Base-by-base conservation (phyloP, 2,888 invertebrate species). In the Nasonovia ribisnigri region DNA sequence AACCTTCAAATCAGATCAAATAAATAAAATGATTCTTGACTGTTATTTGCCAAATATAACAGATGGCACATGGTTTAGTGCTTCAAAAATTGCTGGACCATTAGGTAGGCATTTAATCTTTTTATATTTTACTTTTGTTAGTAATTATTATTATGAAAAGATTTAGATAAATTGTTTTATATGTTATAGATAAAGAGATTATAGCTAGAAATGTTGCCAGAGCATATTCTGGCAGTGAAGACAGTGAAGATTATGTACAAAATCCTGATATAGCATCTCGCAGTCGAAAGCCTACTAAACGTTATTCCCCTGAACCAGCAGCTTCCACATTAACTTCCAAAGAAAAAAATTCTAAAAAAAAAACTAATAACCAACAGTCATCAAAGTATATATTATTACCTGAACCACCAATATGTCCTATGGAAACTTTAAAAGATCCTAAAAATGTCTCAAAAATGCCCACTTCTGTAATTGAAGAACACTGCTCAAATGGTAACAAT, bases 331-430 rank as follows among this genome's bases (percentile, higher is more conserved):
- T 57, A 57, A 57, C 57, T 57, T 57, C 57, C 26, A 57, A 57
- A 77, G n/a, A 77, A 77, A 77, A 77, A 77, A 77, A 77, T 77
- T 77, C 77, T 36, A 77, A 77, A 77, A 36, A 77, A 77, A 77
- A 36, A 36, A 77, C 77, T 36, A 36, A 77, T 77, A 36, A 36
- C 11, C 77, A 77, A 77, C 77, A 36, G 36, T 36, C 77, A 77
- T 57, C 57, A 57, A 57, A 57, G 57, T 57, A 57, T 57, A 57
- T 57, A 26, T 26, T 26, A 77, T 36, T 77, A 57, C 77, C 77
- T 36, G 13, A 36, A 77, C 77, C 77, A 77, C 67, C n/a, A 77
- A n/a, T 36, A n/a, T 77, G 11, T 29, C 77, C 77, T 36, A 77
- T 77, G 77, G 36, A 36, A 77, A 77, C 77, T 77, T 36, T 36